Evolutionary conservation across 2,888 invertebrate genomes (phyloP).

Genomic region (Petrophora chlorosata): DNA sequence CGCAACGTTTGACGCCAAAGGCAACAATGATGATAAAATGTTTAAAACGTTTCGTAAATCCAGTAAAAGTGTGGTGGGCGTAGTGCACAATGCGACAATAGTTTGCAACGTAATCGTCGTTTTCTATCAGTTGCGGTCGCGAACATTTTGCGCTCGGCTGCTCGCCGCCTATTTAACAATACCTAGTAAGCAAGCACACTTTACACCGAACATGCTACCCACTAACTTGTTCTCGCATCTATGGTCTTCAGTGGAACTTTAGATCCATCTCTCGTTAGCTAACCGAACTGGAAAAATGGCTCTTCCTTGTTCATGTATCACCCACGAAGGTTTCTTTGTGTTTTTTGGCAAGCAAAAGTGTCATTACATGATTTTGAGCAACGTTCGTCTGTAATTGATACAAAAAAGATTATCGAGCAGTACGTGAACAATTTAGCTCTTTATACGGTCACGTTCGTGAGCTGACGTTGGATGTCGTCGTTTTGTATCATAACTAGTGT

Average conservation of each 20-base stretch:
- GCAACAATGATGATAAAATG: constrained; percentile 60
- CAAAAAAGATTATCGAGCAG: constrained; percentile 17
- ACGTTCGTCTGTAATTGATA: background rate
- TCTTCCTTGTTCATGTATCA: constrained; percentile 3
- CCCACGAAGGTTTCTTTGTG: no score
- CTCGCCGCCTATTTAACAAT: constrained; percentile 40
- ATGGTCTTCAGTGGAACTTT: background rate
- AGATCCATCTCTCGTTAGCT: background rate
- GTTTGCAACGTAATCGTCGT: constrained; percentile 73
- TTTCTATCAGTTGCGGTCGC: constrained; percentile 81
- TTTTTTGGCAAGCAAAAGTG: constrained; percentile 14
- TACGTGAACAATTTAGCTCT: constrained; percentile 22
- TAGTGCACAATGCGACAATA: constrained; percentile 76
- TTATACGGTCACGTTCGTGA: constrained; percentile 36
- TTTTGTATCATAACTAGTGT: constrained; percentile 21
- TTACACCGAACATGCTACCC: constrained; percentile 39
- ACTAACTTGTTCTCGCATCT: background rate
- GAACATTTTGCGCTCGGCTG: constrained; percentile 74
- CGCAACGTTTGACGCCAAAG: constrained; percentile 60
- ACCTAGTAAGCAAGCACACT: constrained; percentile 45
- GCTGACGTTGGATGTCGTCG: constrained; percentile 19
- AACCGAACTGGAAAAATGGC: constrained; percentile 5
- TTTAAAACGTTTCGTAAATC: constrained; percentile 74
- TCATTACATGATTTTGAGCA: constrained; percentile 7
- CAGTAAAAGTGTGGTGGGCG: constrained; percentile 77